Evolutionary conservation across 2,888 invertebrate species (phyloP), one percentile per base, ranked within the genome.

Genomic region (Leucoptera coffeella): DNA sequence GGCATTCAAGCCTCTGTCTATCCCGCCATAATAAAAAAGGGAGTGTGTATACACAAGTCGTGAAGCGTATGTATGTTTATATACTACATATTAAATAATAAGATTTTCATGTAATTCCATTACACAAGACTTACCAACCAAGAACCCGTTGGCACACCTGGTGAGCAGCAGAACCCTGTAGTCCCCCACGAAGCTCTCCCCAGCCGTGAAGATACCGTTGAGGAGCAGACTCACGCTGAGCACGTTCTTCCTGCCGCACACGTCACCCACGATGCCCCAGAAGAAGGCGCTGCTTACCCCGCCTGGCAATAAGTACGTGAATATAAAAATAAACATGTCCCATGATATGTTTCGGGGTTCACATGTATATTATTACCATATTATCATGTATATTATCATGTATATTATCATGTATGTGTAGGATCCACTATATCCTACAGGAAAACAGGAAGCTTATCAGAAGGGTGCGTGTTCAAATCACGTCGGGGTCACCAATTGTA

Each of bases 401-500:
- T n/a, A n/a, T n/a, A n/a, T n/a, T n/a, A n/a, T n/a, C n/a, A n/a
- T n/a, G n/a, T n/a, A n/a, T n/a, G n/a, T n/a, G n/a, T n/a, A n/a
- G n/a, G n/a, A n/a, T n/a, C n/a, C n/a, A n/a, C n/a, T n/a, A n/a
- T n/a, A n/a, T n/a, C n/a, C n/a, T n/a, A n/a, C n/a, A n/a, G n/a
- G n/a, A n/a, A n/a, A n/a, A n/a, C n/a, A n/a, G n/a, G n/a, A n/a
- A n/a, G n/a, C n/a, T n/a, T n/a, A 86, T 86, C 87, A 86, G 86
- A 87, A 87, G 83, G 82, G 80, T 83, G 82, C 82, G 82, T 82
- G 83, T 84, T 83, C 83, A 79, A 82, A 80, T 83, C 82, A 82
- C 82, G 80, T 81, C 80, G 80, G 81, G 82, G 81, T 82, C 82
- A 80, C n/a, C n/a, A n/a, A n/a, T n/a, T n/a, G n/a, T n/a, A n/a